phyloP scores from a whole-genome alignment of 2,113 vertebrate genomes.

The Osmerus mordax region DNA sequence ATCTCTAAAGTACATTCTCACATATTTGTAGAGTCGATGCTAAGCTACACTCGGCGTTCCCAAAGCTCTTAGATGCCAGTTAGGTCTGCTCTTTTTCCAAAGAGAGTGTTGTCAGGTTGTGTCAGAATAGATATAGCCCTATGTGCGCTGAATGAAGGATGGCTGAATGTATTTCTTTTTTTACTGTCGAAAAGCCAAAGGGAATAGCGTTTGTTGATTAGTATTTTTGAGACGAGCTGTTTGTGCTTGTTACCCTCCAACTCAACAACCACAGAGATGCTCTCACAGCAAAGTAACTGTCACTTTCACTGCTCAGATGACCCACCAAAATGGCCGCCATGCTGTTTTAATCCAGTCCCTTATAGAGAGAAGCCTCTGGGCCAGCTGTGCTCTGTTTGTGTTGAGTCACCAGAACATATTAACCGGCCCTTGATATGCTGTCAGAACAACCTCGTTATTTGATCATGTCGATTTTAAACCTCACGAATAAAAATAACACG shows the following conservation, averaged over 20 bases:
- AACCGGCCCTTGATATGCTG: too few species aligned
- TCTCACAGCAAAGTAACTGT: background rate
- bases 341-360: background rate
- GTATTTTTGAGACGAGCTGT: background rate
- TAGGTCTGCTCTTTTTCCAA: background rate
- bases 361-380: background rate
- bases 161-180: background rate
- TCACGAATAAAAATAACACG: too few species aligned
- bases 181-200: too few species aligned
- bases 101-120: constrained; percentile 2
- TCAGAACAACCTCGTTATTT: too few species aligned
- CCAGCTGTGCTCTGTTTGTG: constrained; percentile 1
- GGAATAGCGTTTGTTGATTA: background rate
- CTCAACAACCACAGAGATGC: background rate
- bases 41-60: background rate
- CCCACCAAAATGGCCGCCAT: constrained; percentile 3
- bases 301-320: background rate
- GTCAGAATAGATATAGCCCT: background rate
- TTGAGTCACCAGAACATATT: too few species aligned
- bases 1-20: constrained; percentile 9
- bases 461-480: too few species aligned
- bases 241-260: background rate
- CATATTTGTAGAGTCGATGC: constrained; percentile 23
- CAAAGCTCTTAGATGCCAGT: background rate
- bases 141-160: background rate